Conservation (phyloP, 1,140 invertebrate genomes). For the Wiebesia pumilae region DNA sequence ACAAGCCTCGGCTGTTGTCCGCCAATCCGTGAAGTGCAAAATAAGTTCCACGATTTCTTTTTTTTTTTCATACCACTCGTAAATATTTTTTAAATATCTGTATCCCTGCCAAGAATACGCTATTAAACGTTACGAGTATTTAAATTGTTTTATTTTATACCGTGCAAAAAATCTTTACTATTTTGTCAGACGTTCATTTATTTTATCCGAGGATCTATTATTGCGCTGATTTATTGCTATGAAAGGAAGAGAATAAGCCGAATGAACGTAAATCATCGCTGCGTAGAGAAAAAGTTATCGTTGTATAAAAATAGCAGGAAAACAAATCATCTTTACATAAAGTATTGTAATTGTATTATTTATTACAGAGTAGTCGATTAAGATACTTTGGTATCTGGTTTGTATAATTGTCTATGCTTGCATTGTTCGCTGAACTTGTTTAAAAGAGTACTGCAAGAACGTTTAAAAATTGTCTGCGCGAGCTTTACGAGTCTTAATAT, state of each 20-base stretch:
- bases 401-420: not conserved
- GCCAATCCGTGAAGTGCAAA: not conserved
- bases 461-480: not conserved
- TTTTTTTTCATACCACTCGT: not conserved
- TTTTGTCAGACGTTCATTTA: not conserved
- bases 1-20: not conserved
- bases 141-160: not conserved
- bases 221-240: not conserved
- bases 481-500: not conserved
- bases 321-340: not conserved
- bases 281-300: not conserved
- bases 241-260: not conserved
- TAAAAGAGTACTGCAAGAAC: not conserved
- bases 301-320: not conserved
- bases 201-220: not conserved
- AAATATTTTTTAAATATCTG: not conserved
- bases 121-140: not conserved
- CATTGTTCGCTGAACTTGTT: too few species aligned
- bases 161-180: not conserved
- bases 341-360: not conserved
- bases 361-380: not conserved
- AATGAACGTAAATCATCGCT: not conserved
- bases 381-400: not conserved
- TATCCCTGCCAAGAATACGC: not conserved
- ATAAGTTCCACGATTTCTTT: conserved; percentile 13